Conservation (phyloP, 2,797 vertebrate genomes). For the Parauchenoglanis punctatus region DNA sequence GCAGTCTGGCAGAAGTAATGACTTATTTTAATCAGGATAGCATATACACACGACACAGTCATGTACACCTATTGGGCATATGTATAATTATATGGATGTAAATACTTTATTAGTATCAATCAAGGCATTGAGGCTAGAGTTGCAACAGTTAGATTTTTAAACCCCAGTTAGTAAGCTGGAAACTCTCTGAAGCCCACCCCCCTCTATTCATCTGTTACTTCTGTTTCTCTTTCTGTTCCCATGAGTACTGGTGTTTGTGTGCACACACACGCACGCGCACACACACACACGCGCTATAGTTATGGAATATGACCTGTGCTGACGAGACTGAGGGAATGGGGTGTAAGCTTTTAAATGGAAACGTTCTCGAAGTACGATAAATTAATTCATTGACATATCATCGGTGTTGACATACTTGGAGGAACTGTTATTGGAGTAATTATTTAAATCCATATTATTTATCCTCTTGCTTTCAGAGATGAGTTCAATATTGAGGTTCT, state of each 20-base stretch:
- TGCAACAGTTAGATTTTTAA: background rate
- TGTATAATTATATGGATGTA: background rate
- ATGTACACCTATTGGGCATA: background rate
- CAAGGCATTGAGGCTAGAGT: background rate
- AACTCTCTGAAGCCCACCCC: background rate
- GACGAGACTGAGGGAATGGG: background rate
- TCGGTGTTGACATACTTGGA: background rate
- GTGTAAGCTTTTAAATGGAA: background rate
- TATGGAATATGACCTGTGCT: background rate
- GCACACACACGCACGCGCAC: background rate
- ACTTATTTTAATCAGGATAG: constrained; percentile 25
- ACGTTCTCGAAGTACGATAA: background rate
- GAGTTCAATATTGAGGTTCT: constrained; percentile 93
- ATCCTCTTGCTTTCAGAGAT: constrained; percentile 75
- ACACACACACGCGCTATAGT: background rate
- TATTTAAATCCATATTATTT: background rate
- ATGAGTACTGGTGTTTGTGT: too few species aligned
- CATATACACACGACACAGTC: background rate
- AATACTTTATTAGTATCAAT: constrained; percentile 23
- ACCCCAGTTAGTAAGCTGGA: background rate
- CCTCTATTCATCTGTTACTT: background rate
- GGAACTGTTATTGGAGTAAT: background rate
- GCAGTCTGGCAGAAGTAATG: constrained; percentile 25
- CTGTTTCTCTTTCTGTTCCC: background rate
- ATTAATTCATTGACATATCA: background rate